phyloP scores from a whole-genome alignment of 2,797 vertebrate species.

The Thripadectes ignobilis region DNA sequence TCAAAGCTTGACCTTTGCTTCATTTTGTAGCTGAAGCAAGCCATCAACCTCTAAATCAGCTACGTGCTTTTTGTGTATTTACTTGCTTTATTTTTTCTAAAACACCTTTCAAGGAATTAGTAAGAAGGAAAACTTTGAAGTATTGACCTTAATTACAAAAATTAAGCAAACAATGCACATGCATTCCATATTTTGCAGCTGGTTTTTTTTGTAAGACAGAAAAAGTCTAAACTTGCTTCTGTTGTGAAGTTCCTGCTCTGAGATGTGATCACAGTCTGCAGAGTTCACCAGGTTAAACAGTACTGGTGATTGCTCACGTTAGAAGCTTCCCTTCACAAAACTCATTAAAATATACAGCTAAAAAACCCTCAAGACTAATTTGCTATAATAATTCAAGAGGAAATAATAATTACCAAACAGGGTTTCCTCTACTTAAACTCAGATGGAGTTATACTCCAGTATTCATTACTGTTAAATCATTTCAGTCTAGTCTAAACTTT shows the following conservation, averaged over 20 bases:
- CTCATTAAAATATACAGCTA: not conserved
- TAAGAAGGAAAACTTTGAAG: not conserved
- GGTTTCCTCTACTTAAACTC: not conserved
- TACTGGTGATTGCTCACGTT: not conserved
- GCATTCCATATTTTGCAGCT: not conserved
- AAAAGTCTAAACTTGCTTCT: not conserved
- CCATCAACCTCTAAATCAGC: not conserved
- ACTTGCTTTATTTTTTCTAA: not conserved
- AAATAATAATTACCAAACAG: not conserved
- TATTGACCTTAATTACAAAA: not conserved
- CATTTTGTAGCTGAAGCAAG: not conserved
- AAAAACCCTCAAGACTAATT: not conserved
- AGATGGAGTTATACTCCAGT: not conserved
- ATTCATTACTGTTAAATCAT: not conserved
- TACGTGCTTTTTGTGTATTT: not conserved
- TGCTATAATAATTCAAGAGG: not conserved
- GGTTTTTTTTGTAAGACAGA: not conserved
- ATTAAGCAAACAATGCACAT: not conserved
- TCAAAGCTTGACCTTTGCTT: not conserved
- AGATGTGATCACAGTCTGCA: not conserved
- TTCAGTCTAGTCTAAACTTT: not conserved
- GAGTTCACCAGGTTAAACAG: not conserved
- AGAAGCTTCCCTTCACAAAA: not conserved
- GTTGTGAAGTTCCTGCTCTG: not conserved
- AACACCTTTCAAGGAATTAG: not conserved